Evolutionary conservation across 2,888 invertebrate genomes (phyloP), one percentile per base, ranked within the genome.

Genomic region (Parnassius glacialis): DNA sequence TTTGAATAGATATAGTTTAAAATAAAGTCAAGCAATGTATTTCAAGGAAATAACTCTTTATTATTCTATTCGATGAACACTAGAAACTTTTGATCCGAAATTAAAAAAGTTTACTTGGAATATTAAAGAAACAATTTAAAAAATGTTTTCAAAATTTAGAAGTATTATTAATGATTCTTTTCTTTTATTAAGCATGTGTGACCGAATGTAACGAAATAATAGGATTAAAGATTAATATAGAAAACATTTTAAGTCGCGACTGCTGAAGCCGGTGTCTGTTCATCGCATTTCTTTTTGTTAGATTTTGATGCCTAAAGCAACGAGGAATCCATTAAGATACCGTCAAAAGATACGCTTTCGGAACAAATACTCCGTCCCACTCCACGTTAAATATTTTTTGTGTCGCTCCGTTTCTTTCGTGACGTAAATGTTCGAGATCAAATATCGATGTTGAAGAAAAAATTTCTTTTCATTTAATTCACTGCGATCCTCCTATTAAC

Each of bases 251-350:
- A 41, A n/a, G 13, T 13, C n/a, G 43, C 53, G 43, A n/a, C 9
- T 48, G 47, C 16, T 58, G 20, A 58, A 58, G 41, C 59, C 20
- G n/a, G 25, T 42, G 52, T 62, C 55, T 58, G 52, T 64, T 62
- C 57, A 52, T 66, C 62, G 64, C 47, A 52, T 60, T 59, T 48
- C 59, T 57, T 63, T 62, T 66, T 65, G 43, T 44, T 53, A 59
- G 44, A 65, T 69, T 69, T 68, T 65, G 59, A 55, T 58, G 62
- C 62, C 66, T 53, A 61, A 62, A 69, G 68, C 65, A 64, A 62
- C 65, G 67, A 67, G 65, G 65, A 70, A 66, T 71, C 69, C 71
- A 70, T 70, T 69, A 71, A 68, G 70, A 68, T 71, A 68, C 67
- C 65, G 66, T 67, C 60, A 69, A 69, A 67, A 64, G 69, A 70